These are phyloP conservation scores for Thyatira batis DNA, from an alignment of 2,888 invertebrate genomes.

Conservation along the genomic window DNA sequence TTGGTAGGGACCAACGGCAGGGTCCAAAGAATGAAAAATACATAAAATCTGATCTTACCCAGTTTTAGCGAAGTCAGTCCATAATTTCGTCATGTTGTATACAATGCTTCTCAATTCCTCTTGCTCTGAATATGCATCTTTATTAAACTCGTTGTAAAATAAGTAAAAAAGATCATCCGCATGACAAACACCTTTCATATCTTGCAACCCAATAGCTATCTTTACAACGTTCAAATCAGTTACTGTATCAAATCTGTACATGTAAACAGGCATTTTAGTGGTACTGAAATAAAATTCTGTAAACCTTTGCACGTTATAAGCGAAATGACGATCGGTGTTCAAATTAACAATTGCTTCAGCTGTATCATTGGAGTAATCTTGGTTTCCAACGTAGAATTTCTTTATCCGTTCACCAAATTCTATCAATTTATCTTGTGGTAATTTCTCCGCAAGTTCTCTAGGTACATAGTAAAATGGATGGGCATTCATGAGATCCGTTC, in stretches of 20 bases:
- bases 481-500: constrained; percentile 38
- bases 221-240: constrained; percentile 60
- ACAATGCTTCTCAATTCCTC: constrained; percentile 51
- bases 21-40: too few species aligned
- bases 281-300: constrained; percentile 40
- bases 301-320: constrained; percentile 51
- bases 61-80: constrained; percentile 72
- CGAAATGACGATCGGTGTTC: constrained; percentile 49
- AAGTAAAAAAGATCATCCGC: constrained; percentile 74
- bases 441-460: constrained; percentile 40
- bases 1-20: too few species aligned
- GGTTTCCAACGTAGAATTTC: constrained; percentile 45
- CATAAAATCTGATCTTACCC: too few species aligned
- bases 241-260: constrained; percentile 56
- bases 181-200: constrained; percentile 65
- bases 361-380: constrained; percentile 36
- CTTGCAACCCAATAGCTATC: constrained; percentile 23
- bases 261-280: constrained; percentile 36
- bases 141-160: constrained; percentile 58
- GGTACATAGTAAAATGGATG: constrained; percentile 48
- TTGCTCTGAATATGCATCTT: constrained; percentile 49
- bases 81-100: constrained; percentile 61
- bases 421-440: constrained; percentile 32
- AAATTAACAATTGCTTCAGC: constrained; percentile 36
- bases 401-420: constrained; percentile 52